Base-by-base conservation (phyloP, 2,113 vertebrate species). In the Neogobius melanostomus region DNA sequence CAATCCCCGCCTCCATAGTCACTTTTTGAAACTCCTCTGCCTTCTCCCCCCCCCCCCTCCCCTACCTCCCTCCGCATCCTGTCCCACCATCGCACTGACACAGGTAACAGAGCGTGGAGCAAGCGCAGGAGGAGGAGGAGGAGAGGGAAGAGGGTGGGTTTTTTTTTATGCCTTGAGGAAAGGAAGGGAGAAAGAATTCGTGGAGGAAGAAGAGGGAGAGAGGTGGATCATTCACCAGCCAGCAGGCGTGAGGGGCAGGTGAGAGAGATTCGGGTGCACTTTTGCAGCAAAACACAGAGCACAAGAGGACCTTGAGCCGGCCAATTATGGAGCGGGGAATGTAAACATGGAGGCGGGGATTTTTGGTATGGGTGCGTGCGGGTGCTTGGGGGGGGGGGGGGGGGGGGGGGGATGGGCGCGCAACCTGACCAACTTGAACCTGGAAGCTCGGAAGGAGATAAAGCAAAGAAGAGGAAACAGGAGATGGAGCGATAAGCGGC, bases 261-360 rank as follows among this genome's bases (percentile, higher is more conserved):
- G 62, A 46, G 46, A 11, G 8, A 48, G 46, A 64, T 11, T 47
- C 3, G 10, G 28, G 11, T 6, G 62, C 45, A 64, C 70, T 76
- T 74, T 82, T 51, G 77, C 80, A 52, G n/a, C 68, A 5, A 51
- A 68, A 75, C 61, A 42, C 70, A 85, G 80, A 11, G 62, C 76
- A 81, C 54, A 63, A 71, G 56, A 59, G 77, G 87, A 91, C 90
- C 91, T 88, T 82, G 85, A 63, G 80, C 82, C 82, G 70, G 71
- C 86, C 91, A 91, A 91, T 90, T 91, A 93, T 87, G 90, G 87
- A 78, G 84, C 79, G 86, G 86, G 90, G 91, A 93, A 92, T 90
- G 92, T 95, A 94, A 96, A 96, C 92, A 95, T 0, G 59, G 86
- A 80, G 93, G 93, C 82, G 91, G 92, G 77, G 28, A 36, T 36